phyloP scores from a whole-genome alignment of 2,888 invertebrate species.

The Synergus laeviventris region DNA sequence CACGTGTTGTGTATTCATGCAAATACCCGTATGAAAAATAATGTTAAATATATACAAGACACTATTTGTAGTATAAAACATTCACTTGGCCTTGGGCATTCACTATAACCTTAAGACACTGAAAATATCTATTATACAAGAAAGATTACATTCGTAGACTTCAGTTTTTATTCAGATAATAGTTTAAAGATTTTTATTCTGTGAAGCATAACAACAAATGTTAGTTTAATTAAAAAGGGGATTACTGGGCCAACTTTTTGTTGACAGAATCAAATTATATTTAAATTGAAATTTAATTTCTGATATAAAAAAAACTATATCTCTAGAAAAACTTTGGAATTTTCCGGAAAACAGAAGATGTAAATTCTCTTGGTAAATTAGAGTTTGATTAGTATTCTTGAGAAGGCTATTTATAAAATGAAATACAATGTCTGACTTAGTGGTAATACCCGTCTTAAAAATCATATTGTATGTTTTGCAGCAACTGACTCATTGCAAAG shows the following conservation, averaged over 20 bases:
- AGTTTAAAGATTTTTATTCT: no score
- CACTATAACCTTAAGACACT: background rate
- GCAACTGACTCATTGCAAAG: conserved; percentile 22
- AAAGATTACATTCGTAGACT: background rate
- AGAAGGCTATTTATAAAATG: conserved; percentile 8
- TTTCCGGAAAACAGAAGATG: no score
- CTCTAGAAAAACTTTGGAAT: no score
- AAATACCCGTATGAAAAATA: conserved; percentile 20
- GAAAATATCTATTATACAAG: background rate
- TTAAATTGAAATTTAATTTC: no score
- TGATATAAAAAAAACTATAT: no score
- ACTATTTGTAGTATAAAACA: background rate
- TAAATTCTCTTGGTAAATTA: no score
- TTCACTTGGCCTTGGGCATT: conserved; percentile 7
- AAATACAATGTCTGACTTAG: conserved; percentile 5
- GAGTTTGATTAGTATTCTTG: background rate
- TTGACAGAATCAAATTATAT: no score
- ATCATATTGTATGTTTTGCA: background rate
- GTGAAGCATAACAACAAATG: no score
- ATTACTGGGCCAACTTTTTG: no score
- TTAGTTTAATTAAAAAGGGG: no score
- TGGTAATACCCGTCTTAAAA: conserved; percentile 7
- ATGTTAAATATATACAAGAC: conserved; percentile 1
- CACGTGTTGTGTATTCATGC: conserved; percentile 1
- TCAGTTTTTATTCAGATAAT: no score